These are phyloP conservation scores for Parnassius apollo DNA, from an alignment of 2,888 invertebrate genomes.

Conservation along the genomic window DNA sequence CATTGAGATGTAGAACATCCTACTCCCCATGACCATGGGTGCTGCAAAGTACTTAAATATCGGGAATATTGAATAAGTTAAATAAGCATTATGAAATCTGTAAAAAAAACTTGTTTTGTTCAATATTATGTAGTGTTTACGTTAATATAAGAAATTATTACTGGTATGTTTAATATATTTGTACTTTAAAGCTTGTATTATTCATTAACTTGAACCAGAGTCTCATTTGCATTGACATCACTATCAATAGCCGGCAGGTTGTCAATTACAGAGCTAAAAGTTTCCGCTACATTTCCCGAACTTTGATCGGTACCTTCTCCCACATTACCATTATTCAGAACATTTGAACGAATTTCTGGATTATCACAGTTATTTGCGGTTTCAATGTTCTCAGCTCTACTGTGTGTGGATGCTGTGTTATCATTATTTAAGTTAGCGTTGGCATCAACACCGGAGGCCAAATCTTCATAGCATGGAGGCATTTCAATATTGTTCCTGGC, in stretches of 20 bases:
- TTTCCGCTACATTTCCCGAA: constrained; percentile 32
- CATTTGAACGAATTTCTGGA: constrained; percentile 16
- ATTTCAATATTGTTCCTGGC: constrained; percentile 62
- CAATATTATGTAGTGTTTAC: too few relatives aligned
- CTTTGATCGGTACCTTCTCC: not conserved
- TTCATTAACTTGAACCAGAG: constrained; percentile 15
- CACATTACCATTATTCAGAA: constrained; percentile 16
- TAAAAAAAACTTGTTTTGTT: too few relatives aligned
- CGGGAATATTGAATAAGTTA: too few relatives aligned
- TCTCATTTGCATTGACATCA: constrained; percentile 65
- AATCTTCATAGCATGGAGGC: constrained; percentile 69
- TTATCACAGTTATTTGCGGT: not conserved
- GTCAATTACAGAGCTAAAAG: constrained; percentile 59
- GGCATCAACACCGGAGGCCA: constrained; percentile 38
- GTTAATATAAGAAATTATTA: too few relatives aligned
- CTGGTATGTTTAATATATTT: too few relatives aligned
- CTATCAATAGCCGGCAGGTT: constrained; percentile 69
- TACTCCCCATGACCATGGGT: too few relatives aligned
- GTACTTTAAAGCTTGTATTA: constrained; percentile 8
- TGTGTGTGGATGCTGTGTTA: not conserved
- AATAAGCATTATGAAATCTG: too few relatives aligned
- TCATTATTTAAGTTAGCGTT: constrained; percentile 26
- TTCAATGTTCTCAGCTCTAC: not conserved
- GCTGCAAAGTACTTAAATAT: too few relatives aligned
- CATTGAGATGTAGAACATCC: too few relatives aligned